These are phyloP conservation scores for Euschistus heros DNA, from an alignment of 1,140 invertebrate genomes.

Conservation along the genomic window DNA sequence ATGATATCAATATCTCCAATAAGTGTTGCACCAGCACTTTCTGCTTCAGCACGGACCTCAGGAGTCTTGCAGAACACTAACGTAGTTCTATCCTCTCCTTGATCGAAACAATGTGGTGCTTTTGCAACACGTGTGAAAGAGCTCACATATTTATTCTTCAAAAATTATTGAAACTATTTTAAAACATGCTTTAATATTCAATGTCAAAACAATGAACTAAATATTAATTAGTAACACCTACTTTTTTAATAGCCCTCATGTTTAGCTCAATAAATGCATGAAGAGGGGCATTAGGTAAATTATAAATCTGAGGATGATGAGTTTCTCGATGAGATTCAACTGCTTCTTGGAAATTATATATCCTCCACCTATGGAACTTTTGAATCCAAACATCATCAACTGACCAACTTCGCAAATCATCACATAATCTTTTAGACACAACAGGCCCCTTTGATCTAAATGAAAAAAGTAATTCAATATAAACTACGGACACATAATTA, in stretches of 20 bases:
- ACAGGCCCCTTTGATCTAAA: conserved; percentile 18
- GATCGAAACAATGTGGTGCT: conserved; percentile 53
- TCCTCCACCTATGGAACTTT: conserved; percentile 47
- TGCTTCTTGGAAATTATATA: conserved; percentile 59
- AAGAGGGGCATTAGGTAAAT: conserved; percentile 52
- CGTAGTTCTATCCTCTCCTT: conserved; percentile 48
- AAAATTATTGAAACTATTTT: conserved; percentile 26
- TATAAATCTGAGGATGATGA: conserved; percentile 64
- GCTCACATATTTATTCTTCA: conserved; percentile 50
- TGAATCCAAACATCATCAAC: conserved; percentile 56
- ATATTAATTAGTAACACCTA: not conserved
- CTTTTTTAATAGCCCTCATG: conserved; percentile 47
- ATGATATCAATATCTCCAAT: conserved; percentile 58
- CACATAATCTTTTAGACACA: conserved; percentile 34
- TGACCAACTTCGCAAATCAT: conserved; percentile 45
- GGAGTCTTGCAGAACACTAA: conserved; percentile 57
- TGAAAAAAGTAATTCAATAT: no score
- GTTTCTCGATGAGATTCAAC: conserved; percentile 58
- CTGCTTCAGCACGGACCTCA: conserved; percentile 44
- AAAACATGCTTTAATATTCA: not conserved
- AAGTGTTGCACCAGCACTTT: conserved; percentile 52
- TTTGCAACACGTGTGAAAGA: conserved; percentile 47
- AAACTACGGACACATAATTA: no score
- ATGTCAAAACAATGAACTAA: not conserved
- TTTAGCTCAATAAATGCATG: conserved; percentile 58